Evolutionary conservation across 2,797 vertebrate genomes (phyloP).

Genomic region (Stomatorhinus walkeri): DNA sequence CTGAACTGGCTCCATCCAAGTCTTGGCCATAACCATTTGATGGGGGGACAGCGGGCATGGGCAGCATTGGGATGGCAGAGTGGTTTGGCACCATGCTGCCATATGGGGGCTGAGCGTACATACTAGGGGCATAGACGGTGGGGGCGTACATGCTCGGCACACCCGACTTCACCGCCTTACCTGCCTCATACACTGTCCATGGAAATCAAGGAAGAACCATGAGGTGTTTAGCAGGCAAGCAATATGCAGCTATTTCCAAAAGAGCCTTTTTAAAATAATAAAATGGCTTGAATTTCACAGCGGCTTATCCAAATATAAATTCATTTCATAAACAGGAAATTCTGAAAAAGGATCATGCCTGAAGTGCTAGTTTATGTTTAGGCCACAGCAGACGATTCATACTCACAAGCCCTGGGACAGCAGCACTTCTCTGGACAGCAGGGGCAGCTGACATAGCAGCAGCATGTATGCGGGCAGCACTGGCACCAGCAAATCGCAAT

Average conservation of each 20-base stretch:
- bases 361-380: not conserved
- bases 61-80: conserved; percentile 52
- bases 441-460: conserved; percentile 82
- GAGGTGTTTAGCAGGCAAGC: not conserved
- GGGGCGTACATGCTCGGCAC: conserved; percentile 62
- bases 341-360: not conserved
- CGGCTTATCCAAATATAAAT: not conserved
- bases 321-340: not conserved
- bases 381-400: not conserved
- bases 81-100: conserved; percentile 27
- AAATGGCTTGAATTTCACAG: not conserved
- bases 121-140: conserved; percentile 61
- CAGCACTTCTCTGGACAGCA: conserved; percentile 85
- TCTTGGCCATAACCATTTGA: conserved; percentile 63
- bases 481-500: conserved; percentile 89
- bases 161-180: conserved; percentile 78
- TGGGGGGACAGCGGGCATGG: conserved; percentile 50
- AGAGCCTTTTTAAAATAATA: not conserved
- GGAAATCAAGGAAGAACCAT: not conserved
- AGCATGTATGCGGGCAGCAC: conserved; percentile 87
- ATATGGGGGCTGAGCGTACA: conserved; percentile 65
- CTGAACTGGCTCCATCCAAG: conserved; percentile 71
- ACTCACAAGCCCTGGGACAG: conserved; percentile 80
- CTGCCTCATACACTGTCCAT: conserved; percentile 75
- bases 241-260: not conserved